Percentiles rank a stretch among this genome's conserved stretches.
Conservation (phyloP, 2,888 invertebrate genomes). For the Dryomyza anilis region DNA sequence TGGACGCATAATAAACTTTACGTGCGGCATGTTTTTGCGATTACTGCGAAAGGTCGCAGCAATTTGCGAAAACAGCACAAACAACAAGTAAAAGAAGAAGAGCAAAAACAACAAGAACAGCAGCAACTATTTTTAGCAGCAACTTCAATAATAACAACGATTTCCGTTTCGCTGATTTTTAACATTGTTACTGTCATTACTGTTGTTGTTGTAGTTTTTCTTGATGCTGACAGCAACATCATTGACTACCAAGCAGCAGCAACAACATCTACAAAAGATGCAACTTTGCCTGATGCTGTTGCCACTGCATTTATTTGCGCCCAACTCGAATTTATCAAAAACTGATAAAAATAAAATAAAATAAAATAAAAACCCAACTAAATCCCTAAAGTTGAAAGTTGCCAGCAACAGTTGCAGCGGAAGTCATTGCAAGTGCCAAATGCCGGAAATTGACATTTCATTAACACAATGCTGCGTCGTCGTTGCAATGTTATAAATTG, state of each 20-base stretch:
- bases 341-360: too few species aligned
- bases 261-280: background rate
- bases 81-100: conserved; percentile 5
- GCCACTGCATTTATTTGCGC: background rate
- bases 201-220: background rate
- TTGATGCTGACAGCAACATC: conserved; percentile 1
- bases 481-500: too few species aligned
- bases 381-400: background rate
- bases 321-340: too few species aligned
- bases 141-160: conserved; percentile 2
- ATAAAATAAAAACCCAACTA: too few species aligned
- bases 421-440: background rate
- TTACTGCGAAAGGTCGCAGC: background rate
- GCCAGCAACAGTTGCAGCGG: background rate
- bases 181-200: background rate
- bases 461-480: background rate
- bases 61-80: background rate
- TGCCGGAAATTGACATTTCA: conserved; percentile 14
- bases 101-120: conserved; percentile 10
- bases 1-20: background rate
- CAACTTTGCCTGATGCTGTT: background rate
- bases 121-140: background rate
- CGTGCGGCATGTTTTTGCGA: background rate
- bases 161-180: conserved; percentile 20
- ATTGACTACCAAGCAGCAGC: background rate